phyloP scores from a whole-genome alignment of 2,797 vertebrate genomes.

The Peromyscus melanophrys region DNA sequence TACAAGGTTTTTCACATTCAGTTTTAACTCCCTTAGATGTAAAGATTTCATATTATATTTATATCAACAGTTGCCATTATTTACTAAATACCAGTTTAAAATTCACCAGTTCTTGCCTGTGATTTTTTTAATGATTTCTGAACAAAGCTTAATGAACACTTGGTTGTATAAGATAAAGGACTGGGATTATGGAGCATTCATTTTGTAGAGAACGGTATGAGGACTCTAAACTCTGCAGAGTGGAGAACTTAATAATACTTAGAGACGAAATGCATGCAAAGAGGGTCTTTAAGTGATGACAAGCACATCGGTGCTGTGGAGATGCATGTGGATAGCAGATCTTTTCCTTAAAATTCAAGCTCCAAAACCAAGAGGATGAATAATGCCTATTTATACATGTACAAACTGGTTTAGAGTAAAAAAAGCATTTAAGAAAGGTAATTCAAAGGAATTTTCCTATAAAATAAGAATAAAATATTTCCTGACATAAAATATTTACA shows the following conservation, averaged over 20 bases:
- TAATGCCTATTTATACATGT: constrained; percentile 10
- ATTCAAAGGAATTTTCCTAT: constrained; percentile 44
- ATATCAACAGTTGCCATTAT: constrained; percentile 74
- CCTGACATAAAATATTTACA: constrained; percentile 37
- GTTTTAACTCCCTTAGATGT: constrained; percentile 65
- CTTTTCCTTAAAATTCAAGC: constrained; percentile 70
- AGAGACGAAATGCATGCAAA: constrained; percentile 73
- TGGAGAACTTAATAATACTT: constrained; percentile 74
- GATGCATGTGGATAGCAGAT: constrained; percentile 31
- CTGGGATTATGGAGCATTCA: constrained; percentile 80
- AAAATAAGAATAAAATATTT: constrained; percentile 32
- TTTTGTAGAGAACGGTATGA: constrained; percentile 79
- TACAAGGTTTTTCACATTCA: constrained; percentile 63
- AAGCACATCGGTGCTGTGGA: constrained; percentile 45
- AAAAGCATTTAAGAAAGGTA: constrained; percentile 6
- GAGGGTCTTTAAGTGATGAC: constrained; percentile 73
- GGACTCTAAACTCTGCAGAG: constrained; percentile 73
- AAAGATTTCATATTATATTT: constrained; percentile 56
- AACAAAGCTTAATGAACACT: constrained; percentile 77
- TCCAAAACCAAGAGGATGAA: constrained; percentile 53
- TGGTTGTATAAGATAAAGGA: constrained; percentile 76
- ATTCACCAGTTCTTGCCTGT: constrained; percentile 64
- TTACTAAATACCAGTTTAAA: constrained; percentile 84
- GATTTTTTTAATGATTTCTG: constrained; percentile 76
- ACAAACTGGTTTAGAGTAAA: not conserved